Evolutionary conservation across 2,797 vertebrate species (phyloP), one percentile per base, ranked within the genome.

Genomic region (Craterocephalus amniculus): DNA sequence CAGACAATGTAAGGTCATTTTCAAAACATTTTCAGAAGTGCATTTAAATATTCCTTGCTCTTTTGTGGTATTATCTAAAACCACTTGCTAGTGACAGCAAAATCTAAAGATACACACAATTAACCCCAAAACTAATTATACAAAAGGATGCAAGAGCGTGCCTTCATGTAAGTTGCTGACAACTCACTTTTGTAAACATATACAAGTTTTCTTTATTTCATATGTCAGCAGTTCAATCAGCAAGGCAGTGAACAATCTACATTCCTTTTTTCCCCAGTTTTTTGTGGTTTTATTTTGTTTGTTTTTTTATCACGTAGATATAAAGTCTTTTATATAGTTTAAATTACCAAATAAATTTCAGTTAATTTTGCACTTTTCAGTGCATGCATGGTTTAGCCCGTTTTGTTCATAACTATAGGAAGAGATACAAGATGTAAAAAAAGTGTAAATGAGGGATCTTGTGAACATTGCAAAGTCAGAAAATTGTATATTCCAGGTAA

Each of bases 101-200:
- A 67, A 65, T 79, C 29, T 29, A 22, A 48, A 80, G 81, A 75
- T 71, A 4, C 74, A 81, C 71, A 72, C 72, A 80, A 78, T 88
- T 88, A 86, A 83, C 58, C 32, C 18, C 9, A 6, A 57, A 83
- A 72, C 40, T 80, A 86, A 88, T 86, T 79, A 87, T 36, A 27
- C 38, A 59, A 57, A 27, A 55, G 45, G 43, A 74, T 66, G 43
- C 2, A 27, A 67, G 75, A 67, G 36, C 69, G 56, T 43, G 29
- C 63, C 75, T 71, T 22, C 43, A 32, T 64, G 7, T 24, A 34
- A 83, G 57, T 32, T 70, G 74, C 63, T 78, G 78, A 76, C 80
- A 63, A 22, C 26, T 29, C 18, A 43, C 63, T 32, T 65, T 38
- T 59, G 54, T 22, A 27, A 54, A 56, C 69, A 45, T 51, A 61